Base-by-base conservation (phyloP, 1,140 invertebrate species). In the Achatina immaculata region DNA sequence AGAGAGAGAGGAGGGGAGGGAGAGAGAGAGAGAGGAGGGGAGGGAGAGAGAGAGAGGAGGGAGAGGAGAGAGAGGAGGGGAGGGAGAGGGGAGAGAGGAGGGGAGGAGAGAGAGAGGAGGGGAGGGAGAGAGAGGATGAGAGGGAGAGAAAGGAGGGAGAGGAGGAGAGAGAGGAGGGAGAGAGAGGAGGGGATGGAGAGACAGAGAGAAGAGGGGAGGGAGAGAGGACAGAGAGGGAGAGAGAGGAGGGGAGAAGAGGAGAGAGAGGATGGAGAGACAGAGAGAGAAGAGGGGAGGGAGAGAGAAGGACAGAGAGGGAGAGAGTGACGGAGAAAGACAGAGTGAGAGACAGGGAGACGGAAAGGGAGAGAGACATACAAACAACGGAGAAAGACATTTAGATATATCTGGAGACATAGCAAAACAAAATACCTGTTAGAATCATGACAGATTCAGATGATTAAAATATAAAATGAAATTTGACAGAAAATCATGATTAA, bases 111-210 rank as follows among this genome's bases (percentile, higher is more conserved):
- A 28, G 73, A 48, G 73, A 68, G 65, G 31, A 28, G 31, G 65
- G 31, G 38, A 48, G 73, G 51, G 73, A 43, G 73, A 75, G 73
- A 75, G 73, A 75, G 73, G 51, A 45, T 48, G 73, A 75, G 73
- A 2, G 73, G 51, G 71, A 73, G 71, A 73, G 71, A 73, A 45
- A 75, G 45, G 40, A 38, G 40, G 45, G 1, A n/a, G 51, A 45
- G 28, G 73, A 45, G 19, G 11, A 38, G 28, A 28, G 31, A 14
- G 28, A 28, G 28, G 28, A 21, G 6, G 31, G 40, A 2, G 45
- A 2, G 45, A 2, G 45, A 2, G 45, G 1, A 38, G 28, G n/a
- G 51, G 45, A 75, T n/a, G 6, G 75, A 62, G 58, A 9, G 19
- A 9, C 1, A 28, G 11, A 40, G 40, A 51, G 11, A 51, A 38